Evolutionary conservation across 1,140 invertebrate species (phyloP), one percentile per base, ranked within the genome.

Genomic region (Drosophila setifemur): DNA sequence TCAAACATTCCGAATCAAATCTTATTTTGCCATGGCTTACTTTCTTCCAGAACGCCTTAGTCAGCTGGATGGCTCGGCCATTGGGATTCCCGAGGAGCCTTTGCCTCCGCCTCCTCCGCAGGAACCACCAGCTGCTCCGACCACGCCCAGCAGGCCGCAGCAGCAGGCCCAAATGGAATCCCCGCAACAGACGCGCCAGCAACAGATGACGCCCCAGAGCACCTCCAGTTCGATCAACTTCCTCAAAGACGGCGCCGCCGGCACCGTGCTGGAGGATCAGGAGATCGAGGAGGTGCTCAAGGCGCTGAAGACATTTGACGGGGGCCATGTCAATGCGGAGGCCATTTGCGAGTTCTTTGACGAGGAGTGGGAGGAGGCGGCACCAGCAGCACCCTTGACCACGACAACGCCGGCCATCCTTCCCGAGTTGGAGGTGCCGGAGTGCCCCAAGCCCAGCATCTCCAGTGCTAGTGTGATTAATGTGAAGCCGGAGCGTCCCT

Each of bases 231-330:
- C 81, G 2, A 75, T 63, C 0, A 85, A 86, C 23, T 85, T 85
- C 19, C 81, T 86, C 2, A 86, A 81, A 37, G 81, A 86, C 43
- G 72, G 61, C 6, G 35, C 43, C n/a, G 49, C 63, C 3, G 72
- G 75, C 25, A 55, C 63, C 9, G 88, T 83, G 18, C 57, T 90
- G 0, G 89, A 90, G 48, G 89, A 90, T 57, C 86, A 81, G 60
- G 88, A 90, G 26, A 74, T 90, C 19, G 89, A 90, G 47, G 89
- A 90, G 55, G 77, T 90, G 18, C 61, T 90, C 11, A 90, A 89
- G 52, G 89, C 87, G n/a, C 72, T 90, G 2, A 89, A 90, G 44
- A 85, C 73, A 3, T 72, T 90, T 4, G 89, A 90, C 21, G 66
- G 77, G 7, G 50, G 19, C 4, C 54, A 74, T 18, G 83, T 83